Base-by-base conservation (phyloP, 2,888 invertebrate species). In the Pollenia amentaria region DNA sequence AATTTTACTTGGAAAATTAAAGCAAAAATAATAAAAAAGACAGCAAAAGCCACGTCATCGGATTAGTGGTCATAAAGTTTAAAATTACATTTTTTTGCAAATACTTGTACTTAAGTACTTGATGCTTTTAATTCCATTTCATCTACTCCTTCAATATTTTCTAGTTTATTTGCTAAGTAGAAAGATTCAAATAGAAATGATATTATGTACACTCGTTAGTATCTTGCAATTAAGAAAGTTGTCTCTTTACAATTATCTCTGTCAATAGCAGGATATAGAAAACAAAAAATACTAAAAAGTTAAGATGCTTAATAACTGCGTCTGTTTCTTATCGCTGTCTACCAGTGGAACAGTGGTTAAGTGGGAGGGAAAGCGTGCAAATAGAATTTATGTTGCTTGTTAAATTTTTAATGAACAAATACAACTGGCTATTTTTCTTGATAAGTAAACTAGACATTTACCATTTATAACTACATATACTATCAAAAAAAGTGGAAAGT, bases 11-110 rank as follows among this genome's bases (percentile, higher is more conserved):
- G n/a, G 14, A 8, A 57, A 57, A 38, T 38, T 38, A 6, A 29
- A 29, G 29, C 3, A 46, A 46, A 46, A 46, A 3, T n/a, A n/a
- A n/a, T n/a, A 44, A 44, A 44, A 44, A 4, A 51, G 64, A 79
- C 42, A 78, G 60, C 57, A 69, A 69, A 82, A 69, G 65, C 81
- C 46, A 57, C 73, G 46, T 64, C 42, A 57, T 51, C 14, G 38
- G 62, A 64, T 77, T 76, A 83, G 70, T 64, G 70, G 69, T 70
- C 62, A 70, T 70, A 62, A 55, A 83, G 44, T 76, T 83, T 83
- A 38, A 65, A 76, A 76, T 83, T 83, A 67, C 60, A 82, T 53
- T 81, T 81, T 73, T 29, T 75, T 12, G 53, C 38, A 69, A 82
- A 76, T 60, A 57, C 42, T 69, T 81, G 46, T 69, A 69, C 14